Evolutionary conservation across 2,888 invertebrate genomes (phyloP), one percentile per base, ranked within the genome.

Genomic region (Prostheceraeus crozeri): DNA sequence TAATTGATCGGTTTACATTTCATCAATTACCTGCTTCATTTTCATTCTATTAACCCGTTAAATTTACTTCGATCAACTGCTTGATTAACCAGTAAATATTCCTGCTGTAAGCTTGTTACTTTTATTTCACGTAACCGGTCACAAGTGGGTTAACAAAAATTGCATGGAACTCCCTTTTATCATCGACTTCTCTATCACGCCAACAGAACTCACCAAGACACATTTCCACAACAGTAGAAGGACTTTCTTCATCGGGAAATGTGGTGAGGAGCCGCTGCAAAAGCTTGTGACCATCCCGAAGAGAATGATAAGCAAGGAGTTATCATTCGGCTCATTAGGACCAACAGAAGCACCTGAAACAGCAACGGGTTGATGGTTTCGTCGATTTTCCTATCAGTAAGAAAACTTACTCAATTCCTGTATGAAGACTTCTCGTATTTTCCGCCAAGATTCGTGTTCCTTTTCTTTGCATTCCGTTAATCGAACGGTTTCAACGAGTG

Each of bases 211-310:
- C 65, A 93, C 84, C 55, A 99, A 80, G 60, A 94, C 83, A 8
- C 89, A 83, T 79, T 98, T 98, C 98, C 98, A 98, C 1, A 94
- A 76, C 16, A 98, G 79, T 51, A 99, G 79, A 16, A 99, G 80
- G 8, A 96, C 88, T 79, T 98, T 99, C 75, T 93, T 94, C 84
- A 98, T 94, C 1, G 98, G 98, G 78, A 91, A 96, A 79, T 96
- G 93, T 16, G 94, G 90, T 3, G 89, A 87, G 25, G 86, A 84
- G 1, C 94, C 94, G 67, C 89, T 88, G 77, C 96, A 96, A 73
- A 96, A 90, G 67, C 86, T 83, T 30, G 91, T 91, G 27, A 96
- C 88, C 94, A 98, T 94, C 65, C 87, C 85, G 61, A 98, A 82
- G 56, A 98, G 80, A 71, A 89, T 87, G 1, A 93, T 84, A 33